phyloP scores from a whole-genome alignment of 2,113 vertebrate species.

The Oreochromis tanganicae region DNA sequence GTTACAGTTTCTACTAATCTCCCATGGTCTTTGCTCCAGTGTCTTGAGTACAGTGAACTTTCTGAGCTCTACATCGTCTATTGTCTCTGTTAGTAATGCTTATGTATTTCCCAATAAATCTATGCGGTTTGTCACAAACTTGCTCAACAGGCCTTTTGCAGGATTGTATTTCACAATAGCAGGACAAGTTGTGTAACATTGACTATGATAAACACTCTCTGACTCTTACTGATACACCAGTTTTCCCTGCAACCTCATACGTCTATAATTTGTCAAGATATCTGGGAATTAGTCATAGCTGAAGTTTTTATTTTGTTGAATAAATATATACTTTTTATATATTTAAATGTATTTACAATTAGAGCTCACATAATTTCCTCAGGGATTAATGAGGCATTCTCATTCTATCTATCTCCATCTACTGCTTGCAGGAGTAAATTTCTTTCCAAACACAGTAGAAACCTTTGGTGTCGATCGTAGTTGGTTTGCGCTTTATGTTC shows the following conservation, averaged over 20 bases:
- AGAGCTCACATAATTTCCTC: background rate
- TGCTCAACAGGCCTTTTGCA: background rate
- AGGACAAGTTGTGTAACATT: background rate
- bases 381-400: background rate
- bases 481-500: background rate
- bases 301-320: background rate
- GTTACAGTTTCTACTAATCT: background rate
- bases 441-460: accelerated
- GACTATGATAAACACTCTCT: background rate
- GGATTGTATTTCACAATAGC: background rate
- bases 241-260: background rate
- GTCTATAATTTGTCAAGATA: background rate
- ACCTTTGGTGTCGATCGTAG: background rate
- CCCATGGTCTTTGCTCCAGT: background rate
- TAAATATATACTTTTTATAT: background rate
- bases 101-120: background rate
- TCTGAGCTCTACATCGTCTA: background rate
- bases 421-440: accelerated
- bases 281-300: background rate
- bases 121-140: background rate
- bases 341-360: background rate
- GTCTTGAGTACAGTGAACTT: background rate
- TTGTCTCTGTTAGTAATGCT: background rate
- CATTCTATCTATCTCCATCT: background rate
- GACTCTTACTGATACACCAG: background rate